phyloP scores from a whole-genome alignment of 2,113 vertebrate species.

The Megalops atlanticus region DNA sequence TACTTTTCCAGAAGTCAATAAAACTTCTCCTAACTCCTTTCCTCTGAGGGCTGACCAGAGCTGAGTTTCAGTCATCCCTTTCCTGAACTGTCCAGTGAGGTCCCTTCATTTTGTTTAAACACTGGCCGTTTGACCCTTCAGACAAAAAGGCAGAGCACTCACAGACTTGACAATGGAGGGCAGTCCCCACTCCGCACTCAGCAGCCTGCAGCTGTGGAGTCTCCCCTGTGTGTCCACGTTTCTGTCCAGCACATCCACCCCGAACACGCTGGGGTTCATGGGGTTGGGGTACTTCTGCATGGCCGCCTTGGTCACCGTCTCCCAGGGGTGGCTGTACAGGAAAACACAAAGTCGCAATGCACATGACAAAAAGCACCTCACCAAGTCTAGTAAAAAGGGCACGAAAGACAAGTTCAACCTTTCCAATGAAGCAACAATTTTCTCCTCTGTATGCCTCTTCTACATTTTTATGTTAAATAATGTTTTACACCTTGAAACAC shows the following conservation, averaged over 20 bases:
- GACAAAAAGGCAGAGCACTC: constrained; percentile 56
- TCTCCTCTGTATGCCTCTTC: no score
- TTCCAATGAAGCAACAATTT: no score
- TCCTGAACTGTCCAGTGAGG: background rate
- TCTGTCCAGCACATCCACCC: constrained; percentile 90
- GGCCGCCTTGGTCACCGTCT: constrained; percentile 91
- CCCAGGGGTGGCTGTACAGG: constrained; percentile 88
- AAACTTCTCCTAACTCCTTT: no score
- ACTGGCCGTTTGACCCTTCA: background rate
- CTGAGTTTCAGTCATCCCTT: no score
- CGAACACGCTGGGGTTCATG: constrained; percentile 94
- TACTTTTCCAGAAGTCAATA: no score
- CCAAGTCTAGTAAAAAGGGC: no score
- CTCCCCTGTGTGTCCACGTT: constrained; percentile 80
- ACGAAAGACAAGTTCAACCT: no score
- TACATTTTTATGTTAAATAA: no score
- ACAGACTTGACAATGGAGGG: constrained; percentile 95
- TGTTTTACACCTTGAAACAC: no score
- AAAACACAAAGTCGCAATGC: background rate
- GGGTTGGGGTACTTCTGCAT: constrained; percentile 99
- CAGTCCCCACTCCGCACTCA: constrained; percentile 96
- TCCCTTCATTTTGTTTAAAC: background rate
- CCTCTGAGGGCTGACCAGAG: no score
- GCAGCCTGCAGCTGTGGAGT: constrained; percentile 88
- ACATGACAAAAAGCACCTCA: background rate